Percentiles rank a stretch among this genome's conserved stretches.
Conservation (phyloP, 2,888 invertebrate genomes). For the Drosophila borborema region DNA sequence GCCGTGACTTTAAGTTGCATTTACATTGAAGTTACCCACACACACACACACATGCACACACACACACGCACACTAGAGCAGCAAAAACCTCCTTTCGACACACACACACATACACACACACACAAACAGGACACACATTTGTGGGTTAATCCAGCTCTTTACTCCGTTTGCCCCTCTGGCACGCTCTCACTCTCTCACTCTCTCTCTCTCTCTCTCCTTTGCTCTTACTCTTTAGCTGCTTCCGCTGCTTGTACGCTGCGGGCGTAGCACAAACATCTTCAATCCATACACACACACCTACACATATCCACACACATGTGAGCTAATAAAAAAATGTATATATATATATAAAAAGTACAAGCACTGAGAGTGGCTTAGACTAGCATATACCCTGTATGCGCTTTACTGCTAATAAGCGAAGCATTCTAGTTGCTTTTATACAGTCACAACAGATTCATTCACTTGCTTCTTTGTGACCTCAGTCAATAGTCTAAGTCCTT, state of each 20-base stretch:
- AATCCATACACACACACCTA: constrained; percentile 31
- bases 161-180: not conserved
- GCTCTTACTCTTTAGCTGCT: constrained; percentile 20
- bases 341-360: constrained; percentile 8
- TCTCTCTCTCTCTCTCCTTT: too few species aligned
- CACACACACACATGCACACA: constrained; percentile 11
- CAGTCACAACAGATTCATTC: too few species aligned
- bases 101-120: not conserved
- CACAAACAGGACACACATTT: constrained; percentile 22
- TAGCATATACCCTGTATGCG: not conserved
- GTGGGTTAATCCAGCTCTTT: constrained; percentile 47
- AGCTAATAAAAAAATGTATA: constrained; percentile 15
- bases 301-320: constrained; percentile 41
- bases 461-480: too few species aligned
- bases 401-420: too few species aligned
- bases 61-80: constrained; percentile 1
- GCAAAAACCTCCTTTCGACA: not conserved
- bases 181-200: too few species aligned
- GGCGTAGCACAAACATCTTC: constrained; percentile 74
- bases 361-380: not conserved
- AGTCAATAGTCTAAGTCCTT: not conserved
- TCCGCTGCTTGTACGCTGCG: constrained; percentile 70
- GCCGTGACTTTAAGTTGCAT: constrained; percentile 68
- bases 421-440: too few species aligned
- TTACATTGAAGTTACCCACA: constrained; percentile 61